These are phyloP conservation scores for Philereme vetulata DNA, from an alignment of 2,888 invertebrate species.

Conservation along the genomic window DNA sequence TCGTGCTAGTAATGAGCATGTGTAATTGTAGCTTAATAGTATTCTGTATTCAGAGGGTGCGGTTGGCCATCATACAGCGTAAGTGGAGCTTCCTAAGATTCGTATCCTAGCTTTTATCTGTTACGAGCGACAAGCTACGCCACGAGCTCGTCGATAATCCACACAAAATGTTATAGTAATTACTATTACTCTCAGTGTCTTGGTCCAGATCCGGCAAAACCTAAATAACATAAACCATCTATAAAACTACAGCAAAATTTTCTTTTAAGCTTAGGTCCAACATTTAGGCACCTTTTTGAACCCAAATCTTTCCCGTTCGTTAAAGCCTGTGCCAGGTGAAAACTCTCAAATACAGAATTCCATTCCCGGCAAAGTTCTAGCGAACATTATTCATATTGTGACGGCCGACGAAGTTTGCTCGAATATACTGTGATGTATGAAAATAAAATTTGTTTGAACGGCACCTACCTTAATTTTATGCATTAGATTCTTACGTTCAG, in stretches of 20 bases:
- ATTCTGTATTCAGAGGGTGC: no score
- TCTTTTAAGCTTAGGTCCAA: constrained; percentile 1
- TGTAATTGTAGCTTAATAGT: no score
- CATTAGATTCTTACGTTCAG: neutral
- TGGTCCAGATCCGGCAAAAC: no score
- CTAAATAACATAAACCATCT: no score
- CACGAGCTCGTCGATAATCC: no score
- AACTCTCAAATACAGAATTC: constrained; percentile 9
- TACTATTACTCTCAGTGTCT: no score
- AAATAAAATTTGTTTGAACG: constrained; percentile 21
- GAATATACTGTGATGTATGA: constrained; percentile 18
- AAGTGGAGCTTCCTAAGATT: no score
- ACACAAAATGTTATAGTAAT: no score
- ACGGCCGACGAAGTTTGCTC: constrained; percentile 11
- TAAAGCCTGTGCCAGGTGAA: constrained; percentile 22
- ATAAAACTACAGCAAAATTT: constrained; percentile 4
- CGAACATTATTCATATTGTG: constrained; percentile 33
- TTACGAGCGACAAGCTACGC: no score
- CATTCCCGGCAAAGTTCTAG: constrained; percentile 7
- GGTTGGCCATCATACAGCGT: no score
- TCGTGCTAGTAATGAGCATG: no score
- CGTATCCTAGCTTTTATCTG: no score
- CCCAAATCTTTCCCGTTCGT: constrained; percentile 16
- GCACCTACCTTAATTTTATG: constrained; percentile 17
- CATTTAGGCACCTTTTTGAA: constrained; percentile 23